Evolutionary conservation across 2,888 invertebrate species (phyloP), one percentile per base, ranked within the genome.

Genomic region (Carabus problematicus): DNA sequence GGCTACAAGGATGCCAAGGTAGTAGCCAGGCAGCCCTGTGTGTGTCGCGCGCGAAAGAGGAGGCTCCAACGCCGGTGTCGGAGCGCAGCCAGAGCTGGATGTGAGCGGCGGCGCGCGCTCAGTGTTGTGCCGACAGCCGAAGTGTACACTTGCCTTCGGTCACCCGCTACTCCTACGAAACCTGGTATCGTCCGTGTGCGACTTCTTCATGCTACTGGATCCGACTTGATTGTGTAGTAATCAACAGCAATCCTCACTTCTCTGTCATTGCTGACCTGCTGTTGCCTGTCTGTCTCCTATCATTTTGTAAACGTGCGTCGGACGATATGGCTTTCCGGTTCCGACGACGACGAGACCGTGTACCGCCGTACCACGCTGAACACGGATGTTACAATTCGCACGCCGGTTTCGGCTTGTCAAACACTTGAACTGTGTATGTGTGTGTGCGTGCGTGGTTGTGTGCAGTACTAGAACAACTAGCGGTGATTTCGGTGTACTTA

Each of bases 91-190:
- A 29, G 29, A 29, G 52, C 52, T 16, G 14, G 52, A 16, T 52
- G n/a, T 4, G 14, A 9, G 52, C 45, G 16, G 39, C 55, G 49
- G 49, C 47, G 42, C 45, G 49, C 66, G 56, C 58, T 60, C 61
- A 68, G 68, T 68, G 45, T 61, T 68, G 61, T 61, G 60, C 61
- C 68, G 60, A 54, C 68, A 43, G 54, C 43, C 55, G 55, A 41
- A n/a, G 61, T 18, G 68, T 19, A 54, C 68, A 52, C 61, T 58
- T 56, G 40, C 45, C 45, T 4, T 54, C 18, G 16, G 11, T 12
- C 45, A 16, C 40, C 42, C 63, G 63, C 39, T 49, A 11, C 54
- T 29, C 45, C n/a, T n/a, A n/a, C 40, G 49, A 29, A 54, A 54
- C 54, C 54, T 29, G n/a, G 9, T 39, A 18, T 39, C 19, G 29